These are phyloP conservation scores for Scaptomyza tumidula DNA, from an alignment of 2,888 invertebrate genomes.

Conservation along the genomic window DNA sequence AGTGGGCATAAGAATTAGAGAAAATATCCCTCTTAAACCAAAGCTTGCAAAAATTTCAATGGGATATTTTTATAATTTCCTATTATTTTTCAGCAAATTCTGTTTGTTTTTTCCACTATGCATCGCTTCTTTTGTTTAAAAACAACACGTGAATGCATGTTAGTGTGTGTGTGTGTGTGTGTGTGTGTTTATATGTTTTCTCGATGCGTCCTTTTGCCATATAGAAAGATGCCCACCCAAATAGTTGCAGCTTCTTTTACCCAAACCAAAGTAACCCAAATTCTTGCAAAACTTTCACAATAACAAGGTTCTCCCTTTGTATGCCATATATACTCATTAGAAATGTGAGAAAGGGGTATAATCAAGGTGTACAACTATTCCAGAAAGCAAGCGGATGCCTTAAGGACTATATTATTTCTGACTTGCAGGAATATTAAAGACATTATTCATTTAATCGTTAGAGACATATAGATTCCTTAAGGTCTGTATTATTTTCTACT, in stretches of 20 bases:
- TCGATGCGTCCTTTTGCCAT: conserved; percentile 12
- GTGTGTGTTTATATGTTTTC: neutral
- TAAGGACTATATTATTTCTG: neutral
- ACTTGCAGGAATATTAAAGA: neutral
- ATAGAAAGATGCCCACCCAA: conserved; percentile 15
- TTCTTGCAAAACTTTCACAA: conserved; percentile 69
- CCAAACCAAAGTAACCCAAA: conserved; percentile 40
- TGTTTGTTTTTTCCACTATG: neutral
- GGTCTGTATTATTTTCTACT: neutral
- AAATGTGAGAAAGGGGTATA: neutral
- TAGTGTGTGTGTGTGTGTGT: neutral
- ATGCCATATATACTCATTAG: neutral
- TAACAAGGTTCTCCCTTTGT: conserved; percentile 33
- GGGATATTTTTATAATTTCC: no score
- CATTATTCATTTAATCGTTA: no score
- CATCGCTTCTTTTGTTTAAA: conserved; percentile 1
- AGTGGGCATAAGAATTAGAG: no score
- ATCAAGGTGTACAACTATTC: neutral
- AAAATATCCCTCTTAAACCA: no score
- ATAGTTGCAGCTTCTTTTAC: conserved; percentile 15
- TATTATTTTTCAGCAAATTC: neutral
- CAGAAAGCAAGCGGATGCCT: neutral
- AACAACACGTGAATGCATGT: neutral
- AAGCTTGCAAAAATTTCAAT: no score
- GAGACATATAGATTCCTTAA: no score